A percentile compares a stretch with the other conserved stretches of the same genome.
phyloP scores from a whole-genome alignment of 2,888 invertebrate genomes.

The Temnothorax rugatulus region DNA sequence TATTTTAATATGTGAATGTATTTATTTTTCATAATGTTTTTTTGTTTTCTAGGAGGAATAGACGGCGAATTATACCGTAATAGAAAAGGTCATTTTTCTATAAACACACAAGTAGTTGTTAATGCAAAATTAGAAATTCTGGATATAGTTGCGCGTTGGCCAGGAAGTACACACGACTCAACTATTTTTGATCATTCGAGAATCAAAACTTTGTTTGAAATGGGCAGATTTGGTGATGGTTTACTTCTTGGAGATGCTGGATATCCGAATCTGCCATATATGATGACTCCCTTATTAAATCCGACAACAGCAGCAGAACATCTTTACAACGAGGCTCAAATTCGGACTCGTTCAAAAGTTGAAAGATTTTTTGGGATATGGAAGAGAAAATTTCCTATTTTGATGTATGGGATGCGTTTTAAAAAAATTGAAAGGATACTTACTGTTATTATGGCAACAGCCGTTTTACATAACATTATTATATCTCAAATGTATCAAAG shows the following conservation, averaged over 20 bases:
- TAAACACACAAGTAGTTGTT: neutral
- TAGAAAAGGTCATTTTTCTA: neutral
- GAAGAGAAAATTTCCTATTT: constrained; percentile 2
- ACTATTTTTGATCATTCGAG: too few species aligned
- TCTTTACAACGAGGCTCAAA: neutral
- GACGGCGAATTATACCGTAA: neutral
- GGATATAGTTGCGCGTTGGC: too few species aligned
- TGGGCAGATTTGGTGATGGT: too few species aligned
- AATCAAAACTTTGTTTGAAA: too few species aligned
- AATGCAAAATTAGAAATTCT: too few species aligned
- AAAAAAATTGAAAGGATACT: neutral
- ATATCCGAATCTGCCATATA: neutral
- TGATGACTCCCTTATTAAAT: neutral
- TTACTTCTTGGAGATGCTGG: neutral
- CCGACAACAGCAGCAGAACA: neutral
- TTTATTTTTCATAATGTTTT: neutral
- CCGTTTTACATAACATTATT: neutral
- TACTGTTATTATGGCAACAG: neutral
- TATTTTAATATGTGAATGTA: neutral
- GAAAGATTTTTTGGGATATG: neutral
- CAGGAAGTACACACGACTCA: too few species aligned
- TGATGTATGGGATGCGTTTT: neutral
- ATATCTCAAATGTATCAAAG: neutral
- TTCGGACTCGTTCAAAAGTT: neutral
- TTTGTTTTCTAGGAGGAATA: neutral